These are phyloP conservation scores for Tolypeutes matacus DNA, from an alignment of 2,797 vertebrate species.

Conservation along the genomic window DNA sequence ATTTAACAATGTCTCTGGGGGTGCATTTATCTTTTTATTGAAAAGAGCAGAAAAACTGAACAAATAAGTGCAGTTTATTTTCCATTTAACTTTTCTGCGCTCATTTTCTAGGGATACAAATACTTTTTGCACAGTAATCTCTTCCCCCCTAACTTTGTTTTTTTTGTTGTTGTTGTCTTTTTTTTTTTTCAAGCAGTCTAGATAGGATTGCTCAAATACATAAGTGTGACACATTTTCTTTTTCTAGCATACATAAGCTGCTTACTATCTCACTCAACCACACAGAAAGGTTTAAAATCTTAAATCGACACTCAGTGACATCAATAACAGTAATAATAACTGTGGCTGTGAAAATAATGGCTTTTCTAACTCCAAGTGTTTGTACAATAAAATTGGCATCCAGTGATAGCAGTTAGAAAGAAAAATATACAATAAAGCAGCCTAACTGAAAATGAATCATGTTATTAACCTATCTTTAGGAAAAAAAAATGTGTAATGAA, in stretches of 20 bases:
- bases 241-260: neutral
- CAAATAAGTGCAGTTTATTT: neutral
- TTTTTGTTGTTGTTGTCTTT: neutral
- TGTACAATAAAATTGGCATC: neutral
- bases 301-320: neutral
- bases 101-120: neutral
- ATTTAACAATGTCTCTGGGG: neutral
- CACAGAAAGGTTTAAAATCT: slow-evolving; percentile 25
- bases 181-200: neutral
- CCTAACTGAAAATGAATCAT: neutral
- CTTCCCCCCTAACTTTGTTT: neutral
- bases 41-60: neutral
- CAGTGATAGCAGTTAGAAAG: neutral
- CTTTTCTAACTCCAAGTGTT: neutral
- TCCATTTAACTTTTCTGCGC: neutral
- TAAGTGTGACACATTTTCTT: neutral
- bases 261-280: neutral
- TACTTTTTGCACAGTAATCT: neutral
- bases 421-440: neutral
- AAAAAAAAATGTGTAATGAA: slow-evolving; percentile 38
- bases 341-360: neutral
- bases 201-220: neutral
- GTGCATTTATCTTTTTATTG: neutral
- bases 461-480: neutral
- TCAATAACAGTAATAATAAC: neutral